Evolutionary conservation across 2,113 vertebrate species (phyloP).

Genomic region (Accipiter cooperii): DNA sequence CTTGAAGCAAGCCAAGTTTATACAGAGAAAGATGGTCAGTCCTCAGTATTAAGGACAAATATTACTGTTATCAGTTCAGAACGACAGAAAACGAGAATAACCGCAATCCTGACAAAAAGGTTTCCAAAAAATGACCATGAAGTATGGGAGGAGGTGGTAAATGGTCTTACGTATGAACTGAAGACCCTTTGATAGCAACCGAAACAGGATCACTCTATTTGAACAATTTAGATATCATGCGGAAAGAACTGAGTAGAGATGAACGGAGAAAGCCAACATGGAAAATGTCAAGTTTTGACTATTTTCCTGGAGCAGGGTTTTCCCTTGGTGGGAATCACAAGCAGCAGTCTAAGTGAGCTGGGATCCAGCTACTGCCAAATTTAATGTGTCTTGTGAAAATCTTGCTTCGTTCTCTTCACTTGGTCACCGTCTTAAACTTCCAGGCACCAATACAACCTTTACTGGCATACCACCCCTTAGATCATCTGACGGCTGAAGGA

Average conservation of each 20-base stretch:
- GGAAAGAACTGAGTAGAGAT: neutral
- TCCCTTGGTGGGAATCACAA: neutral
- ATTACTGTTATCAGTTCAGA: neutral
- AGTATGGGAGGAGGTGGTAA: neutral
- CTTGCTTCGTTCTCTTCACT: neutral
- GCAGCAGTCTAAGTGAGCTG: neutral
- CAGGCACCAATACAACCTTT: neutral
- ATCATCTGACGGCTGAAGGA: neutral
- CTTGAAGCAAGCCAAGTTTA: slow-evolving; percentile 10
- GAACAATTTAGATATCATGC: neutral
- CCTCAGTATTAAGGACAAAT: neutral
- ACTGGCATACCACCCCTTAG: neutral
- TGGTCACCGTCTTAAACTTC: neutral
- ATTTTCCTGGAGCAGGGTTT: neutral
- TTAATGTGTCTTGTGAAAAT: neutral
- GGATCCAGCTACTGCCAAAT: neutral
- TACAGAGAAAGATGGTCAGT: neutral
- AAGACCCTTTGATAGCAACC: neutral
- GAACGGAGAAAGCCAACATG: neutral
- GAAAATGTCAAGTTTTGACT: neutral
- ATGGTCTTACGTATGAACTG: neutral
- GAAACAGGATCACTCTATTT: neutral
- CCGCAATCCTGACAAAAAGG: neutral
- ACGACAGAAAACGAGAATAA: neutral
- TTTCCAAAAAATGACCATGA: neutral